Conservation (phyloP, 2,113 vertebrate genomes). For the Bufo gargarizans region DNA sequence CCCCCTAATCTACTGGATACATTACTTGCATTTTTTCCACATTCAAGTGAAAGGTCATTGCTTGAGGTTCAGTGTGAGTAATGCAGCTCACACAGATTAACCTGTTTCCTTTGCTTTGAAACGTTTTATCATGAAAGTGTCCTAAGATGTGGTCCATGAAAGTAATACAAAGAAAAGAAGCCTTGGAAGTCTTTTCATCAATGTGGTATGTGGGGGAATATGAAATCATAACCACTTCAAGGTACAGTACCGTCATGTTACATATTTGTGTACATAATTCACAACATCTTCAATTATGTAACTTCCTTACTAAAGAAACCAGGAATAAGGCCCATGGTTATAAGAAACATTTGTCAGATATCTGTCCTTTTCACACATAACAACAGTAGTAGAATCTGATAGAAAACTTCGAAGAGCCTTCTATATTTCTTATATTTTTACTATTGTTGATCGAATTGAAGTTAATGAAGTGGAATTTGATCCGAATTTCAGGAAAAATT, state of each 20-base stretch:
- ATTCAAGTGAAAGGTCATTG: slow-evolving; percentile 13
- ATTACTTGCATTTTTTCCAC: neutral
- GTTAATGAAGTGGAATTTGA: too few species aligned
- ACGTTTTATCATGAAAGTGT: slow-evolving; percentile 24
- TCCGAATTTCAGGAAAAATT: too few species aligned
- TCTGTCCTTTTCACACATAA: too few species aligned
- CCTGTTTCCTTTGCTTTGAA: slow-evolving; percentile 24
- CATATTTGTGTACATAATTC: slow-evolving; percentile 5
- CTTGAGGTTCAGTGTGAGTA: slow-evolving; percentile 19
- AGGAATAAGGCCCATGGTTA: slow-evolving; percentile 1
- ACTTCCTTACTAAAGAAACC: neutral
- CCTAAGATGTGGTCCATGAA: slow-evolving; percentile 36
- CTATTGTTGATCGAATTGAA: too few species aligned
- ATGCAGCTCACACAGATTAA: slow-evolving; percentile 6
- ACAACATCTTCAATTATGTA: slow-evolving; percentile 30
- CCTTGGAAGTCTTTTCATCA: slow-evolving; percentile 27
- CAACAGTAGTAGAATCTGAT: neutral
- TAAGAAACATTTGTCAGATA: neutral
- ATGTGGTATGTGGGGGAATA: slow-evolving; percentile 8
- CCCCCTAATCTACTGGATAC: neutral
- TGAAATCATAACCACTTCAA: slow-evolving; percentile 44
- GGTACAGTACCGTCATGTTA: neutral
- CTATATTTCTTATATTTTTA: too few species aligned
- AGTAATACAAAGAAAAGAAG: slow-evolving; percentile 29
- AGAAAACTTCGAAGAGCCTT: neutral